Evolutionary conservation across 2,797 vertebrate species (phyloP).

Genomic region (Sebastiscus tertius): DNA sequence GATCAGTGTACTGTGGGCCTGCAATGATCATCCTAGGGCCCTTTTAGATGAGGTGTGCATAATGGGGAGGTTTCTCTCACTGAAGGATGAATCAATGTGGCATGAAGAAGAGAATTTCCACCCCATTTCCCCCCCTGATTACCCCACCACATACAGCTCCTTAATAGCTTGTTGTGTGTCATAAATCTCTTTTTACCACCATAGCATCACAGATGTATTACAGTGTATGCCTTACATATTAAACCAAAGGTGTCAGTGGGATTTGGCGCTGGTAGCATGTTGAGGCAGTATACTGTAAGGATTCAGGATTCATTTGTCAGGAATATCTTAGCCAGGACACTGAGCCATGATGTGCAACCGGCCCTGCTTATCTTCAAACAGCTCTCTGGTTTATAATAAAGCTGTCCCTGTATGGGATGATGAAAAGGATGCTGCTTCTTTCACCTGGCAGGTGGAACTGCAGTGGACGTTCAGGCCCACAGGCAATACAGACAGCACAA

Average conservation of each 20-base stretch:
- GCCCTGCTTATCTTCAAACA: slow-evolving; percentile 43
- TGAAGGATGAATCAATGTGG: slow-evolving; percentile 89
- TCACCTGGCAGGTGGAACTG: slow-evolving; percentile 23
- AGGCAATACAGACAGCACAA: slow-evolving; percentile 8
- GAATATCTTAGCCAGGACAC: slow-evolving; percentile 14
- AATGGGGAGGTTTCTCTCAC: slow-evolving; percentile 82
- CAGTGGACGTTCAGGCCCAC: neutral
- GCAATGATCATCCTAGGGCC: slow-evolving; percentile 66
- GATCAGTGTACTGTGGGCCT: slow-evolving; percentile 56
- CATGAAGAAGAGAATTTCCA: slow-evolving; percentile 88
- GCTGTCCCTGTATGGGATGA: slow-evolving; percentile 12
- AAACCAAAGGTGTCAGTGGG: slow-evolving; percentile 71
- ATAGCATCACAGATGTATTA: slow-evolving; percentile 74
- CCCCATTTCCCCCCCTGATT: slow-evolving; percentile 88
- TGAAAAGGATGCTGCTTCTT: slow-evolving; percentile 20
- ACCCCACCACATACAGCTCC: slow-evolving; percentile 84
- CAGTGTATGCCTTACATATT: slow-evolving; percentile 78
- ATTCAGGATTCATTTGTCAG: slow-evolving; percentile 46
- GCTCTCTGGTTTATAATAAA: slow-evolving; percentile 61
- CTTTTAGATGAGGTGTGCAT: slow-evolving; percentile 82
- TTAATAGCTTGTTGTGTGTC: slow-evolving; percentile 87
- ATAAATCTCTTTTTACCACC: slow-evolving; percentile 84
- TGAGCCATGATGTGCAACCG: slow-evolving; percentile 13
- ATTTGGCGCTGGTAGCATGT: slow-evolving; percentile 36
- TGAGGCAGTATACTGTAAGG: slow-evolving; percentile 29